phyloP scores from a whole-genome alignment of 2,888 invertebrate genomes.

The Villa cingulata region DNA sequence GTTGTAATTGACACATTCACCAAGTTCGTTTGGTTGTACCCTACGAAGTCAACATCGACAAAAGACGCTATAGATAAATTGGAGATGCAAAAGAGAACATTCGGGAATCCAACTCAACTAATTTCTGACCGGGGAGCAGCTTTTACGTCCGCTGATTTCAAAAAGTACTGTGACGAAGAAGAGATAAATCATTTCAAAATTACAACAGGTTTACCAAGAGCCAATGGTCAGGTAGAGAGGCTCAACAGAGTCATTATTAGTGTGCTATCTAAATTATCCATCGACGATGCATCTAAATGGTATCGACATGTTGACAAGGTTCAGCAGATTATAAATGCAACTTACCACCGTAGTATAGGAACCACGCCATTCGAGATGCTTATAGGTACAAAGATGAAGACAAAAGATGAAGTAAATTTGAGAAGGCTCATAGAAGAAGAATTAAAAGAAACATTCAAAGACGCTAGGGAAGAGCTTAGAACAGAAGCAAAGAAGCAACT shows the following conservation, averaged over 20 bases:
- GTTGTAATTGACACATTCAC: conserved; percentile 26
- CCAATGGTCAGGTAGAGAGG: conserved; percentile 27
- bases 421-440: conserved; percentile 6
- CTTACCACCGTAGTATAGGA: conserved; percentile 10
- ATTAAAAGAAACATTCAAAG: conserved; percentile 3
- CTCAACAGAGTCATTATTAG: conserved; percentile 22
- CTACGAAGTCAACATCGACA: conserved; percentile 20
- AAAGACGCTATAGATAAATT: conserved; percentile 24
- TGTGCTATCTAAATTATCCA: conserved; percentile 23
- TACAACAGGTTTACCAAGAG: conserved; percentile 22
- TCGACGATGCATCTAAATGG: conserved; percentile 22
- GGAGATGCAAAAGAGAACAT: conserved; percentile 20
- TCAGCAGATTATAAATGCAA: conserved; percentile 15
- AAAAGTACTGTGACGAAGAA: conserved; percentile 24
- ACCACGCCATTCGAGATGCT: conserved; percentile 18
- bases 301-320: conserved; percentile 16
- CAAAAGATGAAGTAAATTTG: conserved; percentile 14
- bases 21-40: conserved; percentile 28
- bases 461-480: conserved; percentile 8
- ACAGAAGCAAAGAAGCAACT: conserved; percentile 10
- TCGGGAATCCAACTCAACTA: conserved; percentile 27
- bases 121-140: conserved; percentile 27
- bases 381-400: conserved; percentile 17
- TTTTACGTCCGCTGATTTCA: conserved; percentile 18
- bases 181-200: conserved; percentile 20